Base-by-base conservation (phyloP, 2,113 vertebrate species). In the Bubo blakistoni region DNA sequence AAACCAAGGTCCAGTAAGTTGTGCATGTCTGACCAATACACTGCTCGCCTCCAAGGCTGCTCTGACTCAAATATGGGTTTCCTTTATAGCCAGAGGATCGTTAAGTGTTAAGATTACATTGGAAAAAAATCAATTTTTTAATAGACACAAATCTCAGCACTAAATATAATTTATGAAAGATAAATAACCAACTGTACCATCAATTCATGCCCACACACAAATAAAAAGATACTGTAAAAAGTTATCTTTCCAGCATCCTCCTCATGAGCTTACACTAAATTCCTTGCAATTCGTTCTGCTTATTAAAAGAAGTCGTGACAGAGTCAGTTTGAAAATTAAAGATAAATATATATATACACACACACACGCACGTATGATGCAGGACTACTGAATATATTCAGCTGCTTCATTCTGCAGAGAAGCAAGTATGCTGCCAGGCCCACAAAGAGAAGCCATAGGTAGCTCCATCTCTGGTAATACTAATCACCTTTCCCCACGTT, bases 41-140 rank as follows among this genome's bases (percentile, higher is more conserved):
- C 2, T 0, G 0, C 62, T 77, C 52, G 36, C 16, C 52, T 93
- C 32, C 47, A 71, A 13, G 2, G 9, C 24, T 63, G 17, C n/a
- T 67, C 59, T 59, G 59, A 63, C 21, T 59, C 47, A 65, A 86
- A 76, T 34, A 16, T 59, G 47, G 3, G 16, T 52, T 79, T 83
- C n/a, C 32, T 30, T 16, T 46, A 55, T 4, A 73, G 27, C 11
- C 49, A 88, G 19, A 72, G 70, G 13, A 57, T 46, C 42, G 55
- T 5, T 49, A 76, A 46, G 32, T 12, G 4, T 38, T 92, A 38
- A 42, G 14, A 54, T 36, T 55, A 71, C 9, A 15, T 2, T 4
- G 13, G 10, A 6, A 11, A 46, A 46, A 46, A 19, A 46, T 46
- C 2, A 16, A 15, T 30, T 83, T 38, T 30, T 59, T 77, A 65